Evolutionary conservation across 1,140 invertebrate species (phyloP).

Genomic region (Macrotrachela quadricornifera): DNA sequence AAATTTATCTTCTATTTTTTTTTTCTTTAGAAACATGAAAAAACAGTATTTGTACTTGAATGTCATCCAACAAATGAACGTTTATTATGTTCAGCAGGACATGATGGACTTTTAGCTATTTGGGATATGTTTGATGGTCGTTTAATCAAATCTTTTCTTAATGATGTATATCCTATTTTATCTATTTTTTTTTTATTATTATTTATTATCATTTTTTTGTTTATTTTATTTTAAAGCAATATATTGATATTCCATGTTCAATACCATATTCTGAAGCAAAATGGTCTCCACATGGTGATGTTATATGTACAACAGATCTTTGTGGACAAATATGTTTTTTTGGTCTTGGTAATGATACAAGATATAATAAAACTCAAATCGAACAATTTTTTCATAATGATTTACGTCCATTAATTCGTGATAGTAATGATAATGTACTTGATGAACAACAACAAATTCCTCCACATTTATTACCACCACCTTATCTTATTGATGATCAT

Average conservation of each 20-base stretch:
- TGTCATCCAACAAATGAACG: constrained; percentile 62
- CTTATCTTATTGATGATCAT: constrained; percentile 82
- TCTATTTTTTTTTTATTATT: too few species aligned
- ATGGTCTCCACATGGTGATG: constrained; percentile 65
- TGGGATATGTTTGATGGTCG: constrained; percentile 55
- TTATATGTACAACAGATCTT: constrained; percentile 73
- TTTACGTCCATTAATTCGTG: constrained; percentile 68
- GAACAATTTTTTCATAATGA: constrained; percentile 95
- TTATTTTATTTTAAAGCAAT: not conserved
- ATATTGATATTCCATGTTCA: not conserved
- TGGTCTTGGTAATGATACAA: constrained; percentile 47
- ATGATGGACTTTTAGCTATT: constrained; percentile 73
- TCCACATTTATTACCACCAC: constrained; percentile 93
- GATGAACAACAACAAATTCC: constrained; percentile 88
- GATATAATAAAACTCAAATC: constrained; percentile 45
- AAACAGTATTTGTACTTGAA: constrained; percentile 62
- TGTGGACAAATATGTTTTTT: constrained; percentile 77
- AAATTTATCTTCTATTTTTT: too few species aligned
- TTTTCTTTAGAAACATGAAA: too few species aligned
- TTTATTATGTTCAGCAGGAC: constrained; percentile 64
- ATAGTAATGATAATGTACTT: constrained; percentile 60
- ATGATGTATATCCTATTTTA: constrained; percentile 18
- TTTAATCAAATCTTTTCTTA: constrained; percentile 16
- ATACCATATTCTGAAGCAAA: constrained; percentile 64
- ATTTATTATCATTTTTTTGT: not conserved